Conservation (phyloP, 2,888 invertebrate genomes). For the Chydorus sphaericus region DNA sequence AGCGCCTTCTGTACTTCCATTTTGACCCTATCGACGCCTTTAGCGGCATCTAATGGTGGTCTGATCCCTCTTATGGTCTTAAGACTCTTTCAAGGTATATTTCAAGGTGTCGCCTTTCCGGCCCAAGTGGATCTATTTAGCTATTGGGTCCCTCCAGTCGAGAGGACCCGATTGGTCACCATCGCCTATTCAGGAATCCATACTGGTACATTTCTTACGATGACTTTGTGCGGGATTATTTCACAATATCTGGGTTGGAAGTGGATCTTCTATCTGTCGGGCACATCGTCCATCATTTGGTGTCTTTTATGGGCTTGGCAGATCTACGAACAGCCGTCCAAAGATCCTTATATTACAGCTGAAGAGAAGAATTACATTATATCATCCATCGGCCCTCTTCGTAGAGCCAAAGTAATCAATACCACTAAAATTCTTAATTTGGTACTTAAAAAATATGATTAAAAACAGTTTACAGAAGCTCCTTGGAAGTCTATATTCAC, state of each 20-base stretch:
- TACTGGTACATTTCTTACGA: conserved; percentile 67
- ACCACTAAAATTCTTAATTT: no score
- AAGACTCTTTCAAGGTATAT: conserved; percentile 60
- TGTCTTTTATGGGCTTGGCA: conserved; percentile 21
- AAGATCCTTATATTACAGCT: conserved; percentile 53
- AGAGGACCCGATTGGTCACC: conserved; percentile 61
- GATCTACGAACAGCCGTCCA: conserved; percentile 46
- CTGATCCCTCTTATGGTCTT: conserved; percentile 52
- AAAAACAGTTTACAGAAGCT: no score
- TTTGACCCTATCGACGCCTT: conserved; percentile 64
- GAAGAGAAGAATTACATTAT: conserved; percentile 60
- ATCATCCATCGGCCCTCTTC: conserved; percentile 33
- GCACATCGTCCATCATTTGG: no score
- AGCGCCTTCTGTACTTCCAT: conserved; percentile 64
- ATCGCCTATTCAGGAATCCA: conserved; percentile 75
- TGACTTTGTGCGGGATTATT: conserved; percentile 60
- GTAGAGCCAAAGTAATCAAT: no score
- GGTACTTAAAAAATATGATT: no score
- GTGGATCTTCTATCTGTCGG: conserved; percentile 58
- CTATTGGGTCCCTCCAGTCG: conserved; percentile 64
- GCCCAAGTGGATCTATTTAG: conserved; percentile 73
- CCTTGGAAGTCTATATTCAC: conserved; percentile 63
- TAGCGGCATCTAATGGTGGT: conserved; percentile 55
- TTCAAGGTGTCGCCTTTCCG: conserved; percentile 62
- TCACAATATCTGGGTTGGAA: conserved; percentile 61